phyloP scores from a whole-genome alignment of 2,797 vertebrate species.

The Megalops cyprinoides region DNA sequence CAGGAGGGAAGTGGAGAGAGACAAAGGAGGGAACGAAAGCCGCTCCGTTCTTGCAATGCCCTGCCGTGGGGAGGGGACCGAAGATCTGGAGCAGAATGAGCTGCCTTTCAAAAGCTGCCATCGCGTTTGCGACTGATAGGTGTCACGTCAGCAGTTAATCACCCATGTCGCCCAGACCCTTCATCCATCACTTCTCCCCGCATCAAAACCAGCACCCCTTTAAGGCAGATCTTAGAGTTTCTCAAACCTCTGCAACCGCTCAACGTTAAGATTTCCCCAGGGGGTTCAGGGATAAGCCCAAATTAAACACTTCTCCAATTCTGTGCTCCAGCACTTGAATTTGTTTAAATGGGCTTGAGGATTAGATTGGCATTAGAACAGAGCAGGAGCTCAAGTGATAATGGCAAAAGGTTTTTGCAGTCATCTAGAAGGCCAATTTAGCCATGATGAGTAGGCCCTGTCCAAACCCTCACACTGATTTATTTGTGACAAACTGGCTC shows the following conservation, averaged over 20 bases:
- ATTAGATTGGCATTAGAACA: not conserved
- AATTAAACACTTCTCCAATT: not conserved
- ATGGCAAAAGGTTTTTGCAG: not conserved
- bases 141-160: too few relatives aligned
- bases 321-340: not conserved
- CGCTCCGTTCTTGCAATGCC: too few relatives aligned
- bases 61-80: too few relatives aligned
- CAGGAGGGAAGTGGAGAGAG: too few relatives aligned
- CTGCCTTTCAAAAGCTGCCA: too few relatives aligned
- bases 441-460: not conserved
- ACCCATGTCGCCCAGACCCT: too few relatives aligned
- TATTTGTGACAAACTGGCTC: not conserved
- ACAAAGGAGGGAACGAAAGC: too few relatives aligned
- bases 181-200: not conserved
- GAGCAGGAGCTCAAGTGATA: constrained; percentile 3
- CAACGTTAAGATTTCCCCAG: constrained; percentile 4
- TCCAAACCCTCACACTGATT: not conserved
- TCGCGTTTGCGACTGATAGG: too few relatives aligned
- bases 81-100: too few relatives aligned
- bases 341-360: not conserved
- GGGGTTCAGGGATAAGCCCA: not conserved
- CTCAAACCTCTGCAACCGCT: not conserved
- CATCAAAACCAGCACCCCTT: not conserved
- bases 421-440: not conserved
- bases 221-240: not conserved